A percentile compares a stretch with the other conserved stretches of the same genome.
Conservation (phyloP, 2,888 invertebrate genomes). For the Ophioninae sp. region DNA sequence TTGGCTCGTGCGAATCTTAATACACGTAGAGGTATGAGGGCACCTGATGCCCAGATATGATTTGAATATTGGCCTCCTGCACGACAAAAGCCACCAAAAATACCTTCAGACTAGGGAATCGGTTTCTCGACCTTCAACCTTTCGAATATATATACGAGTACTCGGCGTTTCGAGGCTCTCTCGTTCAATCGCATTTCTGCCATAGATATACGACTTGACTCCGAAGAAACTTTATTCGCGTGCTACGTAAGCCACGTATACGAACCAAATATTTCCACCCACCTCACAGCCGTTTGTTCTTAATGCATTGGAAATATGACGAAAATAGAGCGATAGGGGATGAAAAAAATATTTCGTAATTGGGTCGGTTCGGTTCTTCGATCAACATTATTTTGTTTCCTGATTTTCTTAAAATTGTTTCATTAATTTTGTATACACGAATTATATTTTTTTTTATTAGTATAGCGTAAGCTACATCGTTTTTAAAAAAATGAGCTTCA, state of each 20-base stretch:
- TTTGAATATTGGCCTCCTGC: slow-evolving; percentile 36
- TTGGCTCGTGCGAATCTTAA: background rate
- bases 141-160: slow-evolving; percentile 23
- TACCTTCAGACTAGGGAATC: slow-evolving; percentile 51
- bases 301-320: slow-evolving; percentile 3
- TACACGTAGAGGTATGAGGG: slow-evolving; percentile 16
- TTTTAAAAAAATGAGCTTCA: too few relatives aligned
- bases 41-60: slow-evolving; percentile 11
- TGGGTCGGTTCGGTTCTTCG: background rate
- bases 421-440: too few relatives aligned
- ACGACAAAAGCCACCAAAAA: slow-evolving; percentile 45
- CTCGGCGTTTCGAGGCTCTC: slow-evolving; percentile 7
- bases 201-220: slow-evolving; percentile 16
- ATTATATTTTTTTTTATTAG: too few relatives aligned
- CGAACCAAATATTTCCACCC: slow-evolving; percentile 22
- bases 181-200: slow-evolving; percentile 43
- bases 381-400: background rate
- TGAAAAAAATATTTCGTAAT: background rate
- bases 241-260: slow-evolving; percentile 30
- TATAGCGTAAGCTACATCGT: too few relatives aligned
- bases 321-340: background rate
- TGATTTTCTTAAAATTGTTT: too few relatives aligned
- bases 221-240: slow-evolving; percentile 44
- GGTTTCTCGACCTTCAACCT: slow-evolving; percentile 60
- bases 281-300: slow-evolving; percentile 12